Percentiles rank a stretch among this genome's conserved stretches.
Evolutionary conservation across 2,888 invertebrate genomes (phyloP).

Genomic region (Cloeon dipterum): DNA sequence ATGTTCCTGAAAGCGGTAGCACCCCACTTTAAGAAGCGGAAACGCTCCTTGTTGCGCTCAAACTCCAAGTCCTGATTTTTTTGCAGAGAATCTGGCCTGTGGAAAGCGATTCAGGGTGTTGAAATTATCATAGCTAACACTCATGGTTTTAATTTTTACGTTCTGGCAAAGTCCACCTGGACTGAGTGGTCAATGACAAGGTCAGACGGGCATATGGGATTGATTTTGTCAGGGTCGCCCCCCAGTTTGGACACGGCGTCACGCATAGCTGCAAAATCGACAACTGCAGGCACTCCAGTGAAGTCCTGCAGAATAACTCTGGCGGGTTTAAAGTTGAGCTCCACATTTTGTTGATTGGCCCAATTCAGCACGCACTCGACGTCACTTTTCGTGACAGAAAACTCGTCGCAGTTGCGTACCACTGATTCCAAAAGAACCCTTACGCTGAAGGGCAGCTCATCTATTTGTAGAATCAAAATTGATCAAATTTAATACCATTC

Average conservation of each 20-base stretch:
- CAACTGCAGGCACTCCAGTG: constrained; percentile 95
- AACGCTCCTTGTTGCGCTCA: constrained; percentile 83
- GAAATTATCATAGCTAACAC: no score
- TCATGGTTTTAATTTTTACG: no score
- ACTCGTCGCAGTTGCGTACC: constrained; percentile 87
- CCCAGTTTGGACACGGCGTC: constrained; percentile 74
- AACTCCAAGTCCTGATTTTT: constrained; percentile 92
- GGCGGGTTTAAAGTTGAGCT: constrained; percentile 90
- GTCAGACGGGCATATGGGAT: constrained; percentile 93
- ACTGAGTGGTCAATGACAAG: constrained; percentile 96
- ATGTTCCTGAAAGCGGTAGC: constrained; percentile 88
- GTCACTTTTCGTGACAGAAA: constrained; percentile 67
- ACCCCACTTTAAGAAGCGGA: constrained; percentile 95
- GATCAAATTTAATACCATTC: no score
- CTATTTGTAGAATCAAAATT: no score
- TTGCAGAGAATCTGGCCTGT: constrained; percentile 60
- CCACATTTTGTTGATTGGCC: constrained; percentile 58
- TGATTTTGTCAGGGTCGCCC: constrained; percentile 80
- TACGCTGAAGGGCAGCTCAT: constrained; percentile 73
- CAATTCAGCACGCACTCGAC: constrained; percentile 75
- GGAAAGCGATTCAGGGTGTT: no score
- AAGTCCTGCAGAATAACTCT: constrained; percentile 82
- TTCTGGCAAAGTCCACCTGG: constrained; percentile 78
- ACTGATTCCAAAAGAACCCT: constrained; percentile 86
- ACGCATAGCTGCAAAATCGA: constrained; percentile 97